Evolutionary conservation across 2,888 invertebrate species (phyloP).

Genomic region (Coelinius sp.): DNA sequence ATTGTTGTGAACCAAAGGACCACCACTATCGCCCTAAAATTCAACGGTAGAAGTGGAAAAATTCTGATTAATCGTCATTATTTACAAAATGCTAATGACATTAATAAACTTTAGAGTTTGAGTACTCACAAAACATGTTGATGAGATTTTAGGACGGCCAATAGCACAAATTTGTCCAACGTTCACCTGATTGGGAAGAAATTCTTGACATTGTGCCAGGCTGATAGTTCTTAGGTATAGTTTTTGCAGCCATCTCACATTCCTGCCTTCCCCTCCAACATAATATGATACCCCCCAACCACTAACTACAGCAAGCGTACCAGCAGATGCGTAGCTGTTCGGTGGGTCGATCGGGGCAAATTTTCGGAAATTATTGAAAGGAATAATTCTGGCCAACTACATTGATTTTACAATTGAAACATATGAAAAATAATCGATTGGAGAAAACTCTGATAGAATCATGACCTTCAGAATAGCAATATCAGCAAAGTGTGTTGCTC

Average conservation of each 20-base stretch:
- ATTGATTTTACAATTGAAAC: no score
- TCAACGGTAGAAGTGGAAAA: background rate
- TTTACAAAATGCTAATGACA: no score
- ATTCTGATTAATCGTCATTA: background rate
- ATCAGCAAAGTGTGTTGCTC: no score
- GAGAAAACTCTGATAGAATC: no score
- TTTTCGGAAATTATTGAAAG: no score
- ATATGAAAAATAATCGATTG: no score
- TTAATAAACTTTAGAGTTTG: no score
- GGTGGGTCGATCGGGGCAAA: background rate
- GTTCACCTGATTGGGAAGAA: background rate
- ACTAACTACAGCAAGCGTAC: background rate
- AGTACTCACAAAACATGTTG: slow-evolving; percentile 34
- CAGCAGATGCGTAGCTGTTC: background rate
- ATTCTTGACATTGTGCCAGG: background rate
- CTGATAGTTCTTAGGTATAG: background rate
- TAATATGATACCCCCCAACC: background rate
- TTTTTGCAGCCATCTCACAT: background rate
- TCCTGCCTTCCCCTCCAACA: background rate
- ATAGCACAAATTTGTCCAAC: background rate
- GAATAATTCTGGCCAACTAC: no score
- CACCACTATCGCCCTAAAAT: slow-evolving; percentile 32
- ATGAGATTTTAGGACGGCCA: background rate
- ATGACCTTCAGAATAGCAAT: no score
- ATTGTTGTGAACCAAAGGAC: slow-evolving; percentile 29